Evolutionary conservation across 1,140 invertebrate species (phyloP).

Genomic region (Sycophaga agraensis): DNA sequence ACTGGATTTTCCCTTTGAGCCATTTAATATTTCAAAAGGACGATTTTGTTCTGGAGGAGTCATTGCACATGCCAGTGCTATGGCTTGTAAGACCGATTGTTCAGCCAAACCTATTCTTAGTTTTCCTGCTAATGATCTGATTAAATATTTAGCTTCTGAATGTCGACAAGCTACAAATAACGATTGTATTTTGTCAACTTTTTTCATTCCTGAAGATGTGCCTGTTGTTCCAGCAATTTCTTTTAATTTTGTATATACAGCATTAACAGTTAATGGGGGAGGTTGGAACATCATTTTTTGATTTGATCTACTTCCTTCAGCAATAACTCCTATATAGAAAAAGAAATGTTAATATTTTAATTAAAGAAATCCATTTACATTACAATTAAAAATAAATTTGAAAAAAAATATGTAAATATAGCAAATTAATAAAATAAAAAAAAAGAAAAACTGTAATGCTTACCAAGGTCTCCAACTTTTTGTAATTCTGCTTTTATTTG

Average conservation of each 20-base stretch:
- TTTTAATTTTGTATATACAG: conserved; percentile 84
- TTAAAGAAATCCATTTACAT: background rate
- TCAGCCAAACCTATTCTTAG: conserved; percentile 95
- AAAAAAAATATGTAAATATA: background rate
- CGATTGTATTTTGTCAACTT: conserved; percentile 88
- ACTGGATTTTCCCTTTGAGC: conserved; percentile 61
- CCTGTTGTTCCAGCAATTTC: conserved; percentile 90
- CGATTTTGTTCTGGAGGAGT: conserved; percentile 71
- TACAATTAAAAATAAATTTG: background rate
- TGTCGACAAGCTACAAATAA: conserved; percentile 91
- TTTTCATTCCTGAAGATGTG: conserved; percentile 75
- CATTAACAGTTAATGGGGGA: conserved; percentile 65
- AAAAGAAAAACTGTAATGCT: background rate
- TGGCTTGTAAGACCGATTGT: conserved; percentile 89
- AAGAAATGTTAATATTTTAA: background rate
- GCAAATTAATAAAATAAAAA: background rate
- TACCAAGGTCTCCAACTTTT: conserved; percentile 76
- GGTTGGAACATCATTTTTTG: conserved; percentile 88
- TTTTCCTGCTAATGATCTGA: conserved; percentile 91
- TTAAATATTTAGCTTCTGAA: conserved; percentile 89
- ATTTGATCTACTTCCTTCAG: conserved; percentile 84
- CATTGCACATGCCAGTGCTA: conserved; percentile 80
- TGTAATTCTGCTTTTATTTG: conserved; percentile 85
- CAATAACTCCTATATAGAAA: conserved; percentile 72
- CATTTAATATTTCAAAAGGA: conserved; percentile 67